Base-by-base conservation (phyloP, 2,113 vertebrate species). In the Columba livia region DNA sequence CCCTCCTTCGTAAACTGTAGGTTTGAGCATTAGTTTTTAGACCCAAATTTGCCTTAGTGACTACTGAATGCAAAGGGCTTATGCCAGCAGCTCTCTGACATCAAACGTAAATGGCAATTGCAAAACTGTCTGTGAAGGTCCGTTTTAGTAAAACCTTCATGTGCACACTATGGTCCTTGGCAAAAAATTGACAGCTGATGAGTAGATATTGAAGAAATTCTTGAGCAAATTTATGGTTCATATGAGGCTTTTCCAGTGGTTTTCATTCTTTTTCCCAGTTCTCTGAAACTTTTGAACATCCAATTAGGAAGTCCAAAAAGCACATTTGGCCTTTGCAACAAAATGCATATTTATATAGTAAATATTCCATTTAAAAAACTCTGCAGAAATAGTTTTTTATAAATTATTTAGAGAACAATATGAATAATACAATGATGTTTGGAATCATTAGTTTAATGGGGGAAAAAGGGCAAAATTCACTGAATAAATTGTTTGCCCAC, bases 1-100 rank as follows among this genome's bases (percentile, higher is more conserved):
- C 10, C 12, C n/a, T 26, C 15, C 38, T 57, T 47, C 0, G 0
- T 44, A 23, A 29, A 10, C 26, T 14, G 1, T 3, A 20, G 25
- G 6, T 36, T 62, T 48, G 28, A 60, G 23, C 3, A 29, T 17
- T 38, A 12, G 8, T 42, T 83, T 89, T 79, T 40, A 77, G 36
- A 82, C 25, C 14, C 29, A 44, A 32, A 19, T 88, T 82, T 73
- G n/a, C 18, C 15, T 60, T 28, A 31, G 50, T 79, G 25, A 65
- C 18, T 69, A 48, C 11, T 44, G 51, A 86, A 34, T 42, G 28
- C 24, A 50, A 31, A 71, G 17, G 23, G 9, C 10, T 74, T 70
- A 17, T 15, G n/a, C 36, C 29, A 25, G 50, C 29, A 54, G 19
- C 20, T 61, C 8, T 50, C 44, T 64, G 56, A 20, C 19, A 10